phyloP scores from a whole-genome alignment of 2,113 vertebrate species.

The Mus spicilegus region DNA sequence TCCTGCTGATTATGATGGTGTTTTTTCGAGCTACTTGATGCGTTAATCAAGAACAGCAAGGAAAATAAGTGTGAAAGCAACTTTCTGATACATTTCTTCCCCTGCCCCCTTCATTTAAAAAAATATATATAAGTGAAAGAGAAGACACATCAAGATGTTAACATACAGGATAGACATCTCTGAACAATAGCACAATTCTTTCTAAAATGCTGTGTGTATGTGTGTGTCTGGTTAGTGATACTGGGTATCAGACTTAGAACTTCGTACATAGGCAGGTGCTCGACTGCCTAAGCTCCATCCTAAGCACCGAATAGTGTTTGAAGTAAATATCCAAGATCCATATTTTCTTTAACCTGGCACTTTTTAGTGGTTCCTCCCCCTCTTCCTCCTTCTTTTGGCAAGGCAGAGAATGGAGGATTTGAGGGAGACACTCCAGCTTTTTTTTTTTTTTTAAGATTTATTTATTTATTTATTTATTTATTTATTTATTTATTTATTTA shows the following conservation, averaged over 20 bases:
- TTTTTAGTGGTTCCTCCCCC: background rate
- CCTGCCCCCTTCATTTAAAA: background rate
- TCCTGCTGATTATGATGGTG: background rate
- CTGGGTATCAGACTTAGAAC: background rate
- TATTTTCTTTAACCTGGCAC: background rate
- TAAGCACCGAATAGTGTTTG: background rate
- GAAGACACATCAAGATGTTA: background rate
- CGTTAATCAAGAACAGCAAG: background rate
- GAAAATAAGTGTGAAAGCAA: background rate
- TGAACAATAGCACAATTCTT: background rate
- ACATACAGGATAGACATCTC: background rate
- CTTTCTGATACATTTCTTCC: background rate
- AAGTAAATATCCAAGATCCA: background rate
- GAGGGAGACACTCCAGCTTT: background rate
- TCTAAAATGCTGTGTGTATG: background rate
- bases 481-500: background rate
- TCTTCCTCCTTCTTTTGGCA: background rate
- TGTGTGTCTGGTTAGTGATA: background rate
- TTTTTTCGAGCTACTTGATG: background rate
- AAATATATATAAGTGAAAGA: background rate
- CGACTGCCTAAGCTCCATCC: too few species aligned
- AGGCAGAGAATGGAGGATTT: background rate
- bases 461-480: background rate
- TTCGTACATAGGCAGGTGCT: background rate
- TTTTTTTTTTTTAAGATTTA: background rate